These are phyloP conservation scores for Puma concolor DNA, from an alignment of 2,113 vertebrate genomes.

Conservation along the genomic window DNA sequence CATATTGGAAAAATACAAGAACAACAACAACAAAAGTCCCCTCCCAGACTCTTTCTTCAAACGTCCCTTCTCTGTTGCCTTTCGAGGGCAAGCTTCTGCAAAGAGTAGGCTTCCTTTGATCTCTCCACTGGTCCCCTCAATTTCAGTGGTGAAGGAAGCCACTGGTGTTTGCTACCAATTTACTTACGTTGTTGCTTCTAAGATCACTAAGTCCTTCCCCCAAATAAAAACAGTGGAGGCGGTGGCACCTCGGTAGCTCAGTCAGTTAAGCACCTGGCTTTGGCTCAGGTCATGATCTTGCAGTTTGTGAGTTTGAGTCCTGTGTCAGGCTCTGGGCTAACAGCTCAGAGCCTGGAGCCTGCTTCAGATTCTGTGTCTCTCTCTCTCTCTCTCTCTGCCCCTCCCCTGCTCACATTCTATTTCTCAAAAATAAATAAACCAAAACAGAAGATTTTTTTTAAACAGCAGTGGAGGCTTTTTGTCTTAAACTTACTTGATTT, in stretches of 20 bases:
- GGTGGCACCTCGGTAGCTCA: too few species aligned
- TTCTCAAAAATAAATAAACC: too few species aligned
- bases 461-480: neutral
- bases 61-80: neutral
- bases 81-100: neutral
- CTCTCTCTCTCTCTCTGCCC: too few species aligned
- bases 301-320: too few species aligned
- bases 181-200: neutral
- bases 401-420: too few species aligned
- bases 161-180: neutral
- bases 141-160: neutral
- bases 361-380: too few species aligned
- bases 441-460: too few species aligned
- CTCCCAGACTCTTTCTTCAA: neutral
- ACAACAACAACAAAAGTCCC: neutral
- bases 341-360: too few species aligned
- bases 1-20: neutral
- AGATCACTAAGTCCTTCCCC: neutral
- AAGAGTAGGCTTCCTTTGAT: neutral
- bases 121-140: neutral
- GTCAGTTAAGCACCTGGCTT: too few species aligned
- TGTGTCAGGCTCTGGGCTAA: too few species aligned
- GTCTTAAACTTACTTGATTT: neutral
- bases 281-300: too few species aligned
- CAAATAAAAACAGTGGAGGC: neutral